Conservation (phyloP, 2,888 invertebrate species). For the Ophioninae sp. region DNA sequence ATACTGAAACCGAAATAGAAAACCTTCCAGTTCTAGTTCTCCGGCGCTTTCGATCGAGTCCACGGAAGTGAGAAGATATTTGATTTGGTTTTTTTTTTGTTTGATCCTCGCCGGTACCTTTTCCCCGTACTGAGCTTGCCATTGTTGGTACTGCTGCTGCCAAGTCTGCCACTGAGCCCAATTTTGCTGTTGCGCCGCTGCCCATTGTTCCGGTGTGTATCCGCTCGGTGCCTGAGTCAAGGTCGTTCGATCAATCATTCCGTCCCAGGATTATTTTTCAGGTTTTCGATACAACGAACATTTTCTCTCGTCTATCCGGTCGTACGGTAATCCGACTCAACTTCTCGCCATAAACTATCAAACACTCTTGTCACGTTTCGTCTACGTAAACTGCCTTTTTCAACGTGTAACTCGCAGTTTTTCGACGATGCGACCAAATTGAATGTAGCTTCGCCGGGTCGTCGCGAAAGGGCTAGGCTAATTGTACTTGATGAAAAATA, state of each 20-base stretch:
- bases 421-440: not conserved
- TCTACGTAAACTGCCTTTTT: not conserved
- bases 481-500: not conserved
- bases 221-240: constrained; percentile 77
- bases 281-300: constrained; percentile 3
- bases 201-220: constrained; percentile 87
- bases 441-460: not conserved
- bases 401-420: not conserved
- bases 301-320: not conserved
- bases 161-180: constrained; percentile 90
- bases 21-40: constrained; percentile 40
- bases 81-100: constrained; percentile 3
- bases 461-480: not conserved
- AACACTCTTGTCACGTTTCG: not conserved
- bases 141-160: constrained; percentile 90
- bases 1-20: constrained; percentile 80
- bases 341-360: not conserved
- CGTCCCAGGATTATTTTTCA: not conserved
- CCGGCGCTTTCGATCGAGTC: constrained; percentile 8
- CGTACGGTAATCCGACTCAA: not conserved
- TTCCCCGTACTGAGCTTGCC: constrained; percentile 89
- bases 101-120: constrained; percentile 82
- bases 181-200: constrained; percentile 86
- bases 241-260: constrained; percentile 52
- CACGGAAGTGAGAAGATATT: not conserved